Evolutionary conservation across 2,888 invertebrate species (phyloP), one percentile per base, ranked within the genome.

Genomic region (Tetropium fuscum): DNA sequence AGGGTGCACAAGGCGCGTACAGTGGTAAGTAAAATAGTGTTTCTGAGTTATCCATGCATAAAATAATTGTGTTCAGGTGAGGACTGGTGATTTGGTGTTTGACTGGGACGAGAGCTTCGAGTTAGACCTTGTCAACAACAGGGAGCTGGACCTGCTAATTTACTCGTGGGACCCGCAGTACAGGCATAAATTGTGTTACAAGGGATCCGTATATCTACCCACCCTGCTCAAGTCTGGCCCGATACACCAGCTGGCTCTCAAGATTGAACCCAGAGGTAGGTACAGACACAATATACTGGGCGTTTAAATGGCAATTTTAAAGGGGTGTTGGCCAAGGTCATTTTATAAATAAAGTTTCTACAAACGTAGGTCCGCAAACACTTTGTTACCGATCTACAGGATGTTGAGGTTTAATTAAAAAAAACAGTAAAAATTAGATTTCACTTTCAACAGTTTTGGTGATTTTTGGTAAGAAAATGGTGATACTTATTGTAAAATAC

Each of bases 81-180:
- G 97, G 54, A 97, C 96, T 1, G 97, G 97, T 2, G 97, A 97
- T 80, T 87, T 97, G 41, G 95, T 96, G 79, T 98, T 98, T 81
- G 97, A 98, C 82, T 99, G 99, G 99, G 97, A 98, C 79, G 99
- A 99, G 81, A 95, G 96, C 10, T 99, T 99, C 79, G 98, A 99
- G 80, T 84, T 99, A 74, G 98, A 99, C 79, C 85, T 98, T 63
- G 95, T 97, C 36, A 93, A 95, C 76, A 97, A 97, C 77, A 90
- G 94, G 73, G 96, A 98, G 81, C 84, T 98, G 68, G 97, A 98
- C 78, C 92, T 99, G 68, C 87, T 98, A 69, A 95, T 99, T 47
- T 99, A 99, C 83, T 97, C 97, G 4, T 99, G 99, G 99, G 98
- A 99, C 84, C 98, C 98, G 0, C 97, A 98, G 81, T 95, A 95